A percentile compares a stretch with the other conserved stretches of the same genome.
These are phyloP conservation scores for Cataglyphis altisquamis DNA, from an alignment of 2,888 invertebrate genomes.

Conservation along the genomic window DNA sequence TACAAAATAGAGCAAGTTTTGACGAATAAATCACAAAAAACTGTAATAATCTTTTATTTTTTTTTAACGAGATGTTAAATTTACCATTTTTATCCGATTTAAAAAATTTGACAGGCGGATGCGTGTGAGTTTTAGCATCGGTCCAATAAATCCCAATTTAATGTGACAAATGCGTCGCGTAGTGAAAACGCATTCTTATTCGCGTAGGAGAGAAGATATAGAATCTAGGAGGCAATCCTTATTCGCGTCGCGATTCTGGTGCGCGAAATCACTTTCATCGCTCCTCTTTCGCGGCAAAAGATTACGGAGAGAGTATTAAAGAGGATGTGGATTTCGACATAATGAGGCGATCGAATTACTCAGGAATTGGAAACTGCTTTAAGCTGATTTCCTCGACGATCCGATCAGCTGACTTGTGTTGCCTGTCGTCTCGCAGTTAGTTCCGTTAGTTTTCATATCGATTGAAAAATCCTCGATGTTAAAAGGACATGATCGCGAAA, in stretches of 20 bases:
- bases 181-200: slow-evolving; percentile 23
- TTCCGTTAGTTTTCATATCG: background rate
- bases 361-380: slow-evolving; percentile 58
- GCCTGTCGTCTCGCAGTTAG: slow-evolving; percentile 29
- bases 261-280: slow-evolving; percentile 65
- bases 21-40: background rate
- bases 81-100: background rate
- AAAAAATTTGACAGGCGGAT: background rate
- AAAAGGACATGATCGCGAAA: background rate
- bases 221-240: slow-evolving; percentile 26
- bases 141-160: background rate
- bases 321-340: slow-evolving; percentile 59
- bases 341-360: slow-evolving; percentile 68
- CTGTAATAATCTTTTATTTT: background rate
- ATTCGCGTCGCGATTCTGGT: slow-evolving; percentile 38
- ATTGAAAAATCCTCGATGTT: background rate
- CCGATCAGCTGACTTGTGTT: slow-evolving; percentile 56
- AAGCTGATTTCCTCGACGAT: slow-evolving; percentile 62
- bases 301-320: slow-evolving; percentile 45
- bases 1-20: background rate
- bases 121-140: background rate
- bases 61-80: background rate
- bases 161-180: slow-evolving; percentile 32
- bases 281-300: slow-evolving; percentile 51
- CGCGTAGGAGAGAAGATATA: background rate